These are phyloP conservation scores for Suricata suricatta DNA, from an alignment of 2,113 vertebrate genomes.

Conservation along the genomic window DNA sequence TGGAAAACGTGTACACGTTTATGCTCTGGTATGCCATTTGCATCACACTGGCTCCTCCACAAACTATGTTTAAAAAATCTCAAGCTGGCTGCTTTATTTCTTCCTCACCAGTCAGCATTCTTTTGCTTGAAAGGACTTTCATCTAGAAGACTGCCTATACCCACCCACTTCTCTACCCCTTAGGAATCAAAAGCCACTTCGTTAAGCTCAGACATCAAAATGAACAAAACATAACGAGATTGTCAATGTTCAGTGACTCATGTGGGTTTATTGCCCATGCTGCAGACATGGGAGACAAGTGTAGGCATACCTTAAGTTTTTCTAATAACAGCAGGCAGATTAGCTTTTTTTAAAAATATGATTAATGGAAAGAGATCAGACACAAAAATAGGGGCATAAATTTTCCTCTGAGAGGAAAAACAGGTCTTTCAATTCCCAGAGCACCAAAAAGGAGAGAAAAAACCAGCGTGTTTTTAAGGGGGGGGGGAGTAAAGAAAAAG, in stretches of 20 bases:
- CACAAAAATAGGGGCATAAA: conserved; percentile 21
- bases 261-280: neutral
- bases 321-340: conserved; percentile 57
- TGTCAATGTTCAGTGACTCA: conserved; percentile 59
- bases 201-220: conserved; percentile 64
- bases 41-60: conserved; percentile 37
- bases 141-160: neutral
- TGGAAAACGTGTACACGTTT: conserved; percentile 45
- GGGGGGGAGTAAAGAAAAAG: neutral
- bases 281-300: conserved; percentile 48
- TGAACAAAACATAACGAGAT: conserved; percentile 62
- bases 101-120: conserved; percentile 69
- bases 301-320: conserved; percentile 59
- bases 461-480: neutral
- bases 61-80: conserved; percentile 44
- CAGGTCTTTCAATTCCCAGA: neutral
- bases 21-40: conserved; percentile 50
- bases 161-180: neutral
- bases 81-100: conserved; percentile 47
- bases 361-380: conserved; percentile 48
- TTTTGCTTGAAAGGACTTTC: conserved; percentile 67
- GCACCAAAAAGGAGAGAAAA: neutral
- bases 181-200: conserved; percentile 50
- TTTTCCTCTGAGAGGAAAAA: conserved; percentile 38
- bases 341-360: conserved; percentile 5